Base-by-base conservation (phyloP, 2,888 invertebrate species). In the Cheilosia vernalis region DNA sequence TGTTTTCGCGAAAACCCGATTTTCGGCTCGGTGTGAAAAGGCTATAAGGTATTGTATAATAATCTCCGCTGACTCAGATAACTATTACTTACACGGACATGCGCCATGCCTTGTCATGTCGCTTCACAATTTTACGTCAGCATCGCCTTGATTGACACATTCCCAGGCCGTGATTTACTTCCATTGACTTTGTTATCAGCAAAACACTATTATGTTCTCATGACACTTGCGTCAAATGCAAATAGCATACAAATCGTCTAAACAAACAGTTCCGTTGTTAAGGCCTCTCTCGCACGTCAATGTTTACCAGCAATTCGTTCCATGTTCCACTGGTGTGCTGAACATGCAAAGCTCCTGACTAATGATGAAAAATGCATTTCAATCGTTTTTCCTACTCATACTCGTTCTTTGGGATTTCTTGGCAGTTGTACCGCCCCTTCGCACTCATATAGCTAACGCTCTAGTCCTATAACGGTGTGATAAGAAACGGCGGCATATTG, bases 361-460 rank as follows among this genome's bases (percentile, higher is more conserved):
- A 80, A 81, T 74, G 73, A 81, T 81, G 74, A 67, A 69, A 74
- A 73, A 74, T 81, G 80, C 80, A 81, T 69, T 81, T 63, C 49
- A 60, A 72, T 44, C 44, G 51, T 70, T 78, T 49, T 47, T 30
- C 61, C 30, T 60, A 4, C 37, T 30, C 30, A 30, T 9, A n/a
- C 15, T 44, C 37, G 13, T 47, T 63, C 9, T 9, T 47, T 63
- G 9, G 9, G 13, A 17, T 13, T 21, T 63, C 60, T 55, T 55
- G 4, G 9, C 55, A 27, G 66, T 15, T 55, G 10, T 51, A n/a
- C 13, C 51, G 15, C 19, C 51, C 10, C 27, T 27, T 19, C 17
- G 15, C 47, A 7, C n/a, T 19, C 24, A 4, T 21, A 17, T 17
- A 21, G 56, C 19, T 47, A 17, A 17, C 15, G 42, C 42, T 40